A percentile compares a stretch with the other conserved stretches of the same genome.
Evolutionary conservation across 2,797 vertebrate genomes (phyloP).

Genomic region (Sebastes hubbsi): DNA sequence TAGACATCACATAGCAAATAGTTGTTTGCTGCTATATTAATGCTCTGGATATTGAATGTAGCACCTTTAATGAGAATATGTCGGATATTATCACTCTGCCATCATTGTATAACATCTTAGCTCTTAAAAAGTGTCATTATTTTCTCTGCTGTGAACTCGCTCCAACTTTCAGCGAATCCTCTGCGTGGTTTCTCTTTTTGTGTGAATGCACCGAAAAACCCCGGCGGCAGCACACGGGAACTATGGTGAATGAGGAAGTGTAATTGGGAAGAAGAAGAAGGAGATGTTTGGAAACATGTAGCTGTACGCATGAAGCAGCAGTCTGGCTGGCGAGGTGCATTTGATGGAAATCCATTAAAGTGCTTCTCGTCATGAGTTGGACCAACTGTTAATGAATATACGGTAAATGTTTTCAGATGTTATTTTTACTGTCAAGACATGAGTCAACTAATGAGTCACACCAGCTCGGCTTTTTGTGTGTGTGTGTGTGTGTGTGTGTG

Average conservation of each 20-base stretch:
- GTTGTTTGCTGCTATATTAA: too few relatives aligned
- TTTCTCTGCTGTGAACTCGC: background rate
- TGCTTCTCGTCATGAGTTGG: slow-evolving; percentile 64
- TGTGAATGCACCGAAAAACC: slow-evolving; percentile 34
- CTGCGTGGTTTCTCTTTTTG: slow-evolving; percentile 36
- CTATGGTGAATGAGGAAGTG: slow-evolving; percentile 63
- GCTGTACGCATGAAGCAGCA: background rate
- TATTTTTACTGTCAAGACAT: slow-evolving; percentile 70
- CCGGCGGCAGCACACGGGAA: slow-evolving; percentile 40
- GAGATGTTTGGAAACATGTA: slow-evolving; percentile 48
- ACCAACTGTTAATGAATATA: slow-evolving; percentile 61
- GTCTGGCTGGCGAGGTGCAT: slow-evolving; percentile 41
- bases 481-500: slow-evolving; percentile 7
- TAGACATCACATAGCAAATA: too few relatives aligned
- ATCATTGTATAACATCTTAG: background rate
- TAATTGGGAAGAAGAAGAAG: slow-evolving; percentile 51
- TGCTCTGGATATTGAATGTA: too few relatives aligned
- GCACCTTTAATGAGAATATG: background rate
- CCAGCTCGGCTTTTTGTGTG: slow-evolving; percentile 26
- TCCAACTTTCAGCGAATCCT: slow-evolving; percentile 21
- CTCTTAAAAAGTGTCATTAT: background rate
- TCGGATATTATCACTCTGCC: background rate
- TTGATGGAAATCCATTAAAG: slow-evolving; percentile 52
- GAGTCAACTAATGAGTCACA: slow-evolving; percentile 75
- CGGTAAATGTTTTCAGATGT: slow-evolving; percentile 72